These are phyloP conservation scores for Galbula dea DNA, from an alignment of 2,113 vertebrate species.

Conservation along the genomic window DNA sequence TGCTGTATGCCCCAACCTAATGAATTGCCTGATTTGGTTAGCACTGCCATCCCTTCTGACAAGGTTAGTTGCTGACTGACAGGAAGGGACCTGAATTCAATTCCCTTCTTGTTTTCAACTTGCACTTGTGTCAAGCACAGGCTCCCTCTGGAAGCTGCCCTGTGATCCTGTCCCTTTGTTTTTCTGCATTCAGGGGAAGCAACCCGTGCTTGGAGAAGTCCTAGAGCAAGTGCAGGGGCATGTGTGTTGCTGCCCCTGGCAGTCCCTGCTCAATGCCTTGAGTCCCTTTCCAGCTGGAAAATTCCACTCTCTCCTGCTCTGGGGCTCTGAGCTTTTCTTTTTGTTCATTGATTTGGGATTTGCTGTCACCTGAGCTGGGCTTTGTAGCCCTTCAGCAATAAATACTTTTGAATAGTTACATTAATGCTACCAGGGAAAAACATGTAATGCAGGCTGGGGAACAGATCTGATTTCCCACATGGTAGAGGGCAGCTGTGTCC, in stretches of 20 bases:
- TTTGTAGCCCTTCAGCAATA: not conserved
- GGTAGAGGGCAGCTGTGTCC: not conserved
- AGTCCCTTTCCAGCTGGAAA: constrained; percentile 36
- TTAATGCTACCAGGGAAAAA: not conserved
- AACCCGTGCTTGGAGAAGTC: not conserved
- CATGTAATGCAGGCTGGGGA: not conserved
- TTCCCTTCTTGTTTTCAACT: constrained; percentile 15
- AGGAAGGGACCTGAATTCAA: constrained; percentile 17
- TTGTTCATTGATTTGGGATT: constrained; percentile 15
- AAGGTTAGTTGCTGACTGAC: constrained; percentile 50
- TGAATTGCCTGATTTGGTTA: constrained; percentile 34
- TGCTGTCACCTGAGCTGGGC: not conserved
- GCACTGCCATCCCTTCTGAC: constrained; percentile 41
- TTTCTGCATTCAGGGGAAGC: not conserved
- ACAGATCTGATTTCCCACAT: not conserved
- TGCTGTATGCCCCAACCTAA: constrained; percentile 24
- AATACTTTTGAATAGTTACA: not conserved
- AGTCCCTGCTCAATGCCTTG: not conserved
- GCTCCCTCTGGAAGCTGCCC: constrained; percentile 33
- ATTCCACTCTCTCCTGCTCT: constrained; percentile 3
- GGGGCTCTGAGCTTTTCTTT: not conserved
- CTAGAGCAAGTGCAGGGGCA: not conserved
- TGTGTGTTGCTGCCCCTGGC: not conserved
- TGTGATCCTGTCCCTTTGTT: constrained; percentile 26
- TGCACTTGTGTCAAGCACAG: not conserved